phyloP scores from a whole-genome alignment of 2,888 invertebrate species.

The Trimorus sp. region DNA sequence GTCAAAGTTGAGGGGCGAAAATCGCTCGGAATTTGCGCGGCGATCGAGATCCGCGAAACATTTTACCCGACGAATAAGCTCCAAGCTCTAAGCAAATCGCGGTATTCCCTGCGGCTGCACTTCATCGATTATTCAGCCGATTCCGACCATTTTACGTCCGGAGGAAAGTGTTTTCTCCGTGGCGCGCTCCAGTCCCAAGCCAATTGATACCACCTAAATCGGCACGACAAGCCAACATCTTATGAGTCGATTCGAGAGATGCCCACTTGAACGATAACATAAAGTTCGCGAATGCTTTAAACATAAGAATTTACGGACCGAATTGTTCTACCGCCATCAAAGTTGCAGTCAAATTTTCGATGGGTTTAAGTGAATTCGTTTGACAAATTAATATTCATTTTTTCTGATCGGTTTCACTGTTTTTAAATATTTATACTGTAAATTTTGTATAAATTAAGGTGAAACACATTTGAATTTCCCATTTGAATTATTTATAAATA shows the following conservation, averaged over 20 bases:
- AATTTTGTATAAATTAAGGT: too few species aligned
- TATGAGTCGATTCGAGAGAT: slow-evolving; percentile 68
- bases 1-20: slow-evolving; percentile 13
- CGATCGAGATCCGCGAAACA: slow-evolving; percentile 54
- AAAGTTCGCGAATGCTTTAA: slow-evolving; percentile 45
- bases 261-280: slow-evolving; percentile 59
- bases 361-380: neutral
- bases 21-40: slow-evolving; percentile 14
- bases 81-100: slow-evolving; percentile 71
- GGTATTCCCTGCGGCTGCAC: slow-evolving; percentile 69
- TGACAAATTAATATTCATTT: too few species aligned
- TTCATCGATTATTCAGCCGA: slow-evolving; percentile 76
- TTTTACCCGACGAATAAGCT: slow-evolving; percentile 34
- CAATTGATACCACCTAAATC: slow-evolving; percentile 72
- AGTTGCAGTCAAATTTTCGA: slow-evolving; percentile 9
- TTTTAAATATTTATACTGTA: too few species aligned
- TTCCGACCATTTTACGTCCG: slow-evolving; percentile 73
- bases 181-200: slow-evolving; percentile 73
- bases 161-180: slow-evolving; percentile 71
- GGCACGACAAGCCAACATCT: slow-evolving; percentile 70
- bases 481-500: too few species aligned
- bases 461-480: too few species aligned
- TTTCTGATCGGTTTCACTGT: too few species aligned
- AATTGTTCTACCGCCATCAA: slow-evolving; percentile 22
- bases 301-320: slow-evolving; percentile 44